These are phyloP conservation scores for Synanthedon myopaeformis DNA, from an alignment of 2,888 invertebrate genomes.

Conservation along the genomic window DNA sequence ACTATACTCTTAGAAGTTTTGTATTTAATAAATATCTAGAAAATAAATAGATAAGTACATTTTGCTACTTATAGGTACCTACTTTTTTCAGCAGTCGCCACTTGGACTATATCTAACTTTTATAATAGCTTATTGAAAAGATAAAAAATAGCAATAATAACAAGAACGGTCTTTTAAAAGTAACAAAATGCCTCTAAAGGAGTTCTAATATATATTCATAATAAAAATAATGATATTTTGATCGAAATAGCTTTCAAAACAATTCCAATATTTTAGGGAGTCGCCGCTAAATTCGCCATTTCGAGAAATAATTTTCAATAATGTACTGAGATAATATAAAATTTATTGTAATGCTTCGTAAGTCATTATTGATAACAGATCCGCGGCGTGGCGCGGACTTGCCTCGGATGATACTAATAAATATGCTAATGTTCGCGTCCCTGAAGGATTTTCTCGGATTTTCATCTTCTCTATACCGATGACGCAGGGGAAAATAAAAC, in stretches of 20 bases:
- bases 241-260: background rate
- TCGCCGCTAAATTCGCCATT: background rate
- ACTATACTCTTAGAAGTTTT: no score
- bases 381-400: slow-evolving; percentile 25
- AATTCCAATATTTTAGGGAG: background rate
- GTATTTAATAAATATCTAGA: no score
- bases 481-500: slow-evolving; percentile 51
- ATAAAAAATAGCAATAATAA: no score
- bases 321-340: slow-evolving; percentile 19
- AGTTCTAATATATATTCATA: no score
- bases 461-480: slow-evolving; percentile 49
- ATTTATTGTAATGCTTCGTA: slow-evolving; percentile 33
- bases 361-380: slow-evolving; percentile 54
- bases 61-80: no score
- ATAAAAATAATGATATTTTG: no score
- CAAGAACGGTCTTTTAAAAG: no score
- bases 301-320: slow-evolving; percentile 1
- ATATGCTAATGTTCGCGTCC: slow-evolving; percentile 59
- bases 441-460: slow-evolving; percentile 58
- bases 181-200: no score
- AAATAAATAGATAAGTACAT: no score
- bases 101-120: no score
- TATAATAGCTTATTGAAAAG: no score
- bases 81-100: no score
- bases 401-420: slow-evolving; percentile 51